These are phyloP conservation scores for Drosophila elegans DNA, from an alignment of 1,140 invertebrate genomes.

Conservation along the genomic window DNA sequence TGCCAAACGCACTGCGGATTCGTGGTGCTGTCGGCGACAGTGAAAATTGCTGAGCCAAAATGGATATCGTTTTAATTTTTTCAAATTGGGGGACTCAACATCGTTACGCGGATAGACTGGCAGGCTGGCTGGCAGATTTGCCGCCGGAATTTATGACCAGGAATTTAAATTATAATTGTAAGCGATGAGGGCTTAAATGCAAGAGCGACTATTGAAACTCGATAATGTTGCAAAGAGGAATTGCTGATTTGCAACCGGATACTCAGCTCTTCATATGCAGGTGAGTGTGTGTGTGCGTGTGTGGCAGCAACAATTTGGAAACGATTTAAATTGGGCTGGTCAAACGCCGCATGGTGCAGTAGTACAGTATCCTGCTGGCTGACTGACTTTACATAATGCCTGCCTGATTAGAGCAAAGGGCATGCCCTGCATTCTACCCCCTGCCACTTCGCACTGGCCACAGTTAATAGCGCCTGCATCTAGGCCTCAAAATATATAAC, in stretches of 20 bases:
- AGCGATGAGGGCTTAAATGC: neutral
- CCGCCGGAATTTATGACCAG: slow-evolving; percentile 34
- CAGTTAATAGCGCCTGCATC: slow-evolving; percentile 69
- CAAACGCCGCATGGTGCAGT: slow-evolving; percentile 50
- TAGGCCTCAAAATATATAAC: slow-evolving; percentile 75
- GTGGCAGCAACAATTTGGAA: slow-evolving; percentile 28
- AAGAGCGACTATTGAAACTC: slow-evolving; percentile 12
- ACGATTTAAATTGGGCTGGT: slow-evolving; percentile 44
- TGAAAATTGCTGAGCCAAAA: slow-evolving; percentile 77
- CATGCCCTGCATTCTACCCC: slow-evolving; percentile 9
- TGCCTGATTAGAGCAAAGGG: slow-evolving; percentile 66
- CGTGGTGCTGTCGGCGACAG: slow-evolving; percentile 46
- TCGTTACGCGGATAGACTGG: slow-evolving; percentile 25
- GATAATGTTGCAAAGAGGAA: slow-evolving; percentile 32
- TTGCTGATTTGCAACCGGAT: slow-evolving; percentile 41
- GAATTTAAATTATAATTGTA: slow-evolving; percentile 52
- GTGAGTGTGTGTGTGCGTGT: neutral
- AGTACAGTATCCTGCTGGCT: slow-evolving; percentile 43
- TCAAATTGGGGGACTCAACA: slow-evolving; percentile 40
- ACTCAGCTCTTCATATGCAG: slow-evolving; percentile 8
- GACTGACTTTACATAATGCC: slow-evolving; percentile 77
- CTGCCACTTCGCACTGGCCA: slow-evolving; percentile 24
- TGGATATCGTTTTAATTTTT: slow-evolving; percentile 82
- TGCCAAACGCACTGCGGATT: slow-evolving; percentile 70
- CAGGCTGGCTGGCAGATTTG: slow-evolving; percentile 12